Base-by-base conservation (phyloP, 2,797 vertebrate genomes). In the Decapterus maruadsi region DNA sequence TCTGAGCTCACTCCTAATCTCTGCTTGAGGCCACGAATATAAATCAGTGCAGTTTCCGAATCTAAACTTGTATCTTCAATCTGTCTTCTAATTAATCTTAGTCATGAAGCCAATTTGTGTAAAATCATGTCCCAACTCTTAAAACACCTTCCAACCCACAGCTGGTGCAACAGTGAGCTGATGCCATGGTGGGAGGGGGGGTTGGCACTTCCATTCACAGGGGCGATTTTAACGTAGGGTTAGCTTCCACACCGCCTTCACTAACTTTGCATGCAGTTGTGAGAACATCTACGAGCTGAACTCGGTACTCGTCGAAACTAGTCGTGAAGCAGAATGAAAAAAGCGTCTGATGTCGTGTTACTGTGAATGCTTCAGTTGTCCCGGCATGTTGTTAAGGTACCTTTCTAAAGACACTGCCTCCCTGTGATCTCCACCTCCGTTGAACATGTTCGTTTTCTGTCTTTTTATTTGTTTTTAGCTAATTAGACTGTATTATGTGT, bases 301-400 rank as follows among this genome's bases (percentile, higher is more conserved):
- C 34, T 51, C 57, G 85, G 77, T 90, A 78, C 79, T 71, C 43
- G 42, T 70, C 68, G 34, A 36, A 12, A 66, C 64, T 71, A 45
- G 4, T 42, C 22, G 65, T 65, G 22, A 72, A 50, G 42, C 55
- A 70, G 61, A 56, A 68, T 36, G 74, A 80, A 74, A 55, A 51
- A 51, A n/a, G 17, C 9, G 58, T 62, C 62, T 81, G 84, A 72
- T 58, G 4, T 82, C 7, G 72, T 91, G 10, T 87, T 85, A 86
- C 87, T 92, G 91, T 91, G 90, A 90, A 92, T 67, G 88, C 84
- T 85, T 84, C 74, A 61, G 80, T 74, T 83, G 72, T 77, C 62
- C 74, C 72, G 78, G 89, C 89, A 88, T 90, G 87, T 82, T 56
- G 80, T 80, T 59, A 84, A 89, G 88, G 84, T 90, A 85, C 86